Evolutionary conservation across 2,888 invertebrate species (phyloP).

Genomic region (Cheilosia vernalis): DNA sequence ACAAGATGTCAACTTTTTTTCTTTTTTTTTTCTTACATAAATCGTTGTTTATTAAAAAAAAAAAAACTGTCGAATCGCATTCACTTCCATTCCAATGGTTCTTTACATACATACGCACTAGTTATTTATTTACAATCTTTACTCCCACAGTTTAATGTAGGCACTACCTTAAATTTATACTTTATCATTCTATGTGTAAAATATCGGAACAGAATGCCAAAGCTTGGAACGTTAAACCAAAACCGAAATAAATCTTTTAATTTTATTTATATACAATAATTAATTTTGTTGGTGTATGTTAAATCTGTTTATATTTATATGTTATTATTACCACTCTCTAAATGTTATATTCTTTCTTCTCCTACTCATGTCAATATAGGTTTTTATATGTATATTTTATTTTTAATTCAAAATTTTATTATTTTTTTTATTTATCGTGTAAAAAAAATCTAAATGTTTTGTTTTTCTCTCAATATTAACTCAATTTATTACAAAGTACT

Average conservation of each 20-base stretch:
- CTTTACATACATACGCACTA: slow-evolving; percentile 18
- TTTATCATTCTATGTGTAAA: neutral
- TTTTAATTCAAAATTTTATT: slow-evolving; percentile 23
- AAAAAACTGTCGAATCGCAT: neutral
- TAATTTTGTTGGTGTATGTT: slow-evolving; percentile 51
- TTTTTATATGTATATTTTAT: slow-evolving; percentile 20
- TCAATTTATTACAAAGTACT: slow-evolving; percentile 22
- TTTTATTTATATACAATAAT: slow-evolving; percentile 14
- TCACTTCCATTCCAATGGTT: slow-evolving; percentile 6
- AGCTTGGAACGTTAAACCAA: neutral
- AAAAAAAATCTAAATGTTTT: slow-evolving; percentile 35
- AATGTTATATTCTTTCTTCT: slow-evolving; percentile 43
- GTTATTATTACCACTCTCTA: slow-evolving; percentile 28
- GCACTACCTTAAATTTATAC: neutral
- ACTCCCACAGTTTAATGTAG: slow-evolving; percentile 7
- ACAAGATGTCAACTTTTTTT: neutral
- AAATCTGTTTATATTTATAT: slow-evolving; percentile 38
- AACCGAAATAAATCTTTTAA: slow-evolving; percentile 7
- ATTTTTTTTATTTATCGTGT: slow-evolving; percentile 13
- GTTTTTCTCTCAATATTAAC: slow-evolving; percentile 34
- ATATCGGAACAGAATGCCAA: slow-evolving; percentile 9
- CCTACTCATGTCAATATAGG: slow-evolving; percentile 33
- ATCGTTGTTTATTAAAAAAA: no score
- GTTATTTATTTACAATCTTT: slow-evolving; percentile 5
- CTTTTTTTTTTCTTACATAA: neutral